Percentiles rank a stretch among this genome's conserved stretches.
Conservation (phyloP, 2,888 invertebrate species). For the Stomorhina lunata region DNA sequence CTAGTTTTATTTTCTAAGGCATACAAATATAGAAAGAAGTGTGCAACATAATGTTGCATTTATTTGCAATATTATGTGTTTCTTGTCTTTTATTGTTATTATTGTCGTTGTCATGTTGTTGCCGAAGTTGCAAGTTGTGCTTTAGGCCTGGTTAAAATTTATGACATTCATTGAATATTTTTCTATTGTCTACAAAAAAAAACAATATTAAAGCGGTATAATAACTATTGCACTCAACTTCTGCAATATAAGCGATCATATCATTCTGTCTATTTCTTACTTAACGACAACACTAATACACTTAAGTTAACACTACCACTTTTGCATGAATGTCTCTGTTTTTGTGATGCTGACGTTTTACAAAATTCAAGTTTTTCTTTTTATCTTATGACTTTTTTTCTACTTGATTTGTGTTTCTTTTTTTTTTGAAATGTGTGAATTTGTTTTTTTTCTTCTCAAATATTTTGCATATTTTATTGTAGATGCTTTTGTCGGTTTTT, state of each 20-base stretch:
- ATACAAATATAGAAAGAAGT: conserved; percentile 16
- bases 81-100: conserved; percentile 51
- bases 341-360: conserved; percentile 26
- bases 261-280: conserved; percentile 12
- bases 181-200: conserved; percentile 44
- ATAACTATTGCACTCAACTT: conserved; percentile 9
- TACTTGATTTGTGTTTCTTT: conserved; percentile 22
- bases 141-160: conserved; percentile 59
- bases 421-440: conserved; percentile 41
- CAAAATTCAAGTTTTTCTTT: neutral
- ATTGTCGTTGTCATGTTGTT: conserved; percentile 45
- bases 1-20: neutral
- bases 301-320: neutral
- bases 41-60: conserved; percentile 48
- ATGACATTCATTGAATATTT: conserved; percentile 64
- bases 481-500: neutral
- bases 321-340: neutral
- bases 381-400: conserved; percentile 14
- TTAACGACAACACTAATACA: neutral
- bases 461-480: conserved; percentile 61
- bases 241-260: conserved; percentile 47
- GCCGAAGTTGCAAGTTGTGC: conserved; percentile 45
- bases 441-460: conserved; percentile 48
- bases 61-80: conserved; percentile 46
- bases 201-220: neutral